Evolutionary conservation across 1,140 invertebrate genomes (phyloP).

Genomic region (Drosophila fuyamai): DNA sequence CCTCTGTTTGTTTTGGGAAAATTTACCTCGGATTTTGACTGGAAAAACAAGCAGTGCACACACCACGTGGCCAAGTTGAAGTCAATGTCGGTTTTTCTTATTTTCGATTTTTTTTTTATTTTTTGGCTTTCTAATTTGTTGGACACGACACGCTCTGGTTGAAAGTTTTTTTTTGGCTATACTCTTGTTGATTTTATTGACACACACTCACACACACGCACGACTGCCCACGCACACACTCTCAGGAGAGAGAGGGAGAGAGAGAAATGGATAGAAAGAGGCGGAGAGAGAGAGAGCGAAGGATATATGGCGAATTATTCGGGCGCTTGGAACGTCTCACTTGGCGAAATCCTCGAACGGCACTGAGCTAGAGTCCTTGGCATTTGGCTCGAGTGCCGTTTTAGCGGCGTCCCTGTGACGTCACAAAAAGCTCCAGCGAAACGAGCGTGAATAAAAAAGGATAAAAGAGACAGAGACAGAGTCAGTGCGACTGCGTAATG

Average conservation of each 20-base stretch:
- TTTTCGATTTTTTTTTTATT: background rate
- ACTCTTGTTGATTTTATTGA: slow-evolving; percentile 74
- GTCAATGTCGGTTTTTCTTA: slow-evolving; percentile 36
- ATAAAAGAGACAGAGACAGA: background rate
- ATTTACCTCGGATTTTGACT: slow-evolving; percentile 26
- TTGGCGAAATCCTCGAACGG: slow-evolving; percentile 65
- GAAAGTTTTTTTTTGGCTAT: slow-evolving; percentile 43
- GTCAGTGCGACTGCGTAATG: slow-evolving; percentile 35
- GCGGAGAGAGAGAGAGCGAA: background rate
- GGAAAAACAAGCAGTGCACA: slow-evolving; percentile 36
- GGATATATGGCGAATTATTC: background rate
- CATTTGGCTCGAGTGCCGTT: slow-evolving; percentile 57
- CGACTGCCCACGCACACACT: slow-evolving; percentile 13
- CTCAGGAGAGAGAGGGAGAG: background rate
- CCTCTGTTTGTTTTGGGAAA: slow-evolving; percentile 37
- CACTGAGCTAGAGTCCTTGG: slow-evolving; percentile 76
- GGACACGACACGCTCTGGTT: slow-evolving; percentile 43
- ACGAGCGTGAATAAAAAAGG: background rate
- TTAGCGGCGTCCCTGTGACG: slow-evolving; percentile 58
- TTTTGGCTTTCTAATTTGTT: slow-evolving; percentile 48
- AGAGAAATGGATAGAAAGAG: background rate
- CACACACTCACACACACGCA: slow-evolving; percentile 41
- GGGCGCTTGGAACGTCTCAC: slow-evolving; percentile 55
- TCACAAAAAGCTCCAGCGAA: slow-evolving; percentile 45
- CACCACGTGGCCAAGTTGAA: slow-evolving; percentile 37